Conservation (phyloP, 2,888 invertebrate species). For the Hemistola chrysoprasaria region DNA sequence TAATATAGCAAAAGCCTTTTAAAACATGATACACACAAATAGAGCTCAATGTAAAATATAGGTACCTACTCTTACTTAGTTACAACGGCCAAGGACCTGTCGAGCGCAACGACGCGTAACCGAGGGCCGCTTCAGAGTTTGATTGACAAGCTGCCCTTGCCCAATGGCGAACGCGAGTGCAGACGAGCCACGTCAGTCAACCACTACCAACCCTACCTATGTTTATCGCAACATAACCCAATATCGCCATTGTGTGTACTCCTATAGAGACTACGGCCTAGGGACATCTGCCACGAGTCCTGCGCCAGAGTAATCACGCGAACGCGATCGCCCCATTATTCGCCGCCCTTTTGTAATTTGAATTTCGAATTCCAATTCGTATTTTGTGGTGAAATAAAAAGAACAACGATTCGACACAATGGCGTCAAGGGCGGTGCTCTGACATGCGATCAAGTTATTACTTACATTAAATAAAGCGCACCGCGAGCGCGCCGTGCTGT, state of each 20-base stretch:
- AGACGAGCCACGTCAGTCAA: constrained; percentile 92
- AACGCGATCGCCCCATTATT: constrained; percentile 81
- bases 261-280: constrained; percentile 36
- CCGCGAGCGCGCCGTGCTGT: constrained; percentile 58
- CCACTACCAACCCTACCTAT: constrained; percentile 54
- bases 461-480: constrained; percentile 81
- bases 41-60: constrained; percentile 18
- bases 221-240: constrained; percentile 44
- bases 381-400: constrained; percentile 82
- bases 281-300: constrained; percentile 38
- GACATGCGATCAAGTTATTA: constrained; percentile 83
- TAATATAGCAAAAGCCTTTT: constrained; percentile 1
- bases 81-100: constrained; percentile 38
- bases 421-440: constrained; percentile 82
- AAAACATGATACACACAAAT: constrained; percentile 21
- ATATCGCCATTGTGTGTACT: constrained; percentile 50
- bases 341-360: constrained; percentile 81
- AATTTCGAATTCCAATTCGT: constrained; percentile 82
- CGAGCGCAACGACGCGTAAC: constrained; percentile 57
- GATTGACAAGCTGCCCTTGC: constrained; percentile 91
- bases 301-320: constrained; percentile 67
- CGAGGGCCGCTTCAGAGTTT: constrained; percentile 75
- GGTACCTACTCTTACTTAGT: too few species aligned
- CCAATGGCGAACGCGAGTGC: constrained; percentile 89
- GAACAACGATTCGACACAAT: constrained; percentile 79